These are phyloP conservation scores for Berghia stephanieae DNA, from an alignment of 1,140 invertebrate genomes.

Conservation along the genomic window DNA sequence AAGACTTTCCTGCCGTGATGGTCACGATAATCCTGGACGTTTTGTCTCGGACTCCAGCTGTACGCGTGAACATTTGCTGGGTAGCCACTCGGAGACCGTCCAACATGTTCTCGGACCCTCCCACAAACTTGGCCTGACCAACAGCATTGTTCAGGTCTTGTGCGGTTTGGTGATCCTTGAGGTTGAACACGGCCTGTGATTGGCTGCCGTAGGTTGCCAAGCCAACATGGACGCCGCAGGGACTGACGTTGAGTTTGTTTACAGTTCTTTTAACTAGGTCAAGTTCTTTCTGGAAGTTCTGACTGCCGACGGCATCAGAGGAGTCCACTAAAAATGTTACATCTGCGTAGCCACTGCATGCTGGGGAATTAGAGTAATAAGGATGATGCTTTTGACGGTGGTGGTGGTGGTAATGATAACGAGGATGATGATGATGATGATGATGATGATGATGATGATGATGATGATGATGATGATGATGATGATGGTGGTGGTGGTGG, in stretches of 20 bases:
- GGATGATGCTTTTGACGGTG: too few relatives aligned
- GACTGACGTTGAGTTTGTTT: conserved; percentile 46
- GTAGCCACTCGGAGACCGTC: conserved; percentile 48
- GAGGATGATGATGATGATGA: too few relatives aligned
- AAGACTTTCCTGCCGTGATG: conserved; percentile 49
- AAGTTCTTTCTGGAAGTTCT: conserved; percentile 56
- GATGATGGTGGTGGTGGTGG: too few relatives aligned
- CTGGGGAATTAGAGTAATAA: too few relatives aligned
- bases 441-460: too few relatives aligned
- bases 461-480: too few relatives aligned
- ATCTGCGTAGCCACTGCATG: conserved; percentile 53
- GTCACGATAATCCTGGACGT: conserved; percentile 48
- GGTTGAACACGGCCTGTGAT: conserved; percentile 50
- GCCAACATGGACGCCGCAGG: conserved; percentile 47
- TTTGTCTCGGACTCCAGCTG: conserved; percentile 46
- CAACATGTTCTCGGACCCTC: conserved; percentile 45
- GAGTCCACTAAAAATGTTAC: conserved; percentile 61
- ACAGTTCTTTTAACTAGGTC: conserved; percentile 53
- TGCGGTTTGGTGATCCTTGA: conserved; percentile 42
- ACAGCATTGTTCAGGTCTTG: conserved; percentile 43
- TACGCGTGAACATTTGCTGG: conserved; percentile 48
- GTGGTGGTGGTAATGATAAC: too few relatives aligned
- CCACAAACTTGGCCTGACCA: conserved; percentile 38
- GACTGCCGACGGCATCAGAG: conserved; percentile 52
- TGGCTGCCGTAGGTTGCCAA: conserved; percentile 48